These are phyloP conservation scores for Linnaemya tessellans DNA, from an alignment of 2,888 invertebrate species.

Conservation along the genomic window DNA sequence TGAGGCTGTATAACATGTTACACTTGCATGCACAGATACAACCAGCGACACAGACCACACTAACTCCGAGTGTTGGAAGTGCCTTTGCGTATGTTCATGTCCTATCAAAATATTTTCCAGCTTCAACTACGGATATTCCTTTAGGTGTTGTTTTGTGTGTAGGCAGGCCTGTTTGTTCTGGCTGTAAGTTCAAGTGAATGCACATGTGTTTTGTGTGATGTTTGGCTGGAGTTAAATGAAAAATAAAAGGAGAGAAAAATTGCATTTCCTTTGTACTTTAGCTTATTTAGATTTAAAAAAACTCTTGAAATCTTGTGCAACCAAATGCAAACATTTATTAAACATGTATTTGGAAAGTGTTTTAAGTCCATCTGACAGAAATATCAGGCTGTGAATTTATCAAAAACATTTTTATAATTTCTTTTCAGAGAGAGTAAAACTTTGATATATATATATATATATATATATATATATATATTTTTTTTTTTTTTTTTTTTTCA, in stretches of 20 bases:
- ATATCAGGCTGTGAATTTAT: background rate
- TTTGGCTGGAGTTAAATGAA: background rate
- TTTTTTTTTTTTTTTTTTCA: too few relatives aligned
- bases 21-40: slow-evolving; percentile 10
- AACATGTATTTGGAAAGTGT: background rate
- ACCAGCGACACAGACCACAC: slow-evolving; percentile 21
- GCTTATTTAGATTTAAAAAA: slow-evolving; percentile 1
- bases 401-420: too few relatives aligned
- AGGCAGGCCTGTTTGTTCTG: background rate
- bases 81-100: slow-evolving; percentile 44
- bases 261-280: slow-evolving; percentile 28
- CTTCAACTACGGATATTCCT: slow-evolving; percentile 57
- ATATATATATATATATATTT: too few relatives aligned
- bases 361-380: background rate
- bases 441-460: too few relatives aligned
- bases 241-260: slow-evolving; percentile 1
- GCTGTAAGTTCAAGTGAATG: background rate
- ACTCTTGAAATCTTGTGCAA: background rate
- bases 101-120: slow-evolving; percentile 46
- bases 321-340: background rate
- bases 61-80: slow-evolving; percentile 31
- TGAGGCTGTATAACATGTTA: slow-evolving; percentile 39
- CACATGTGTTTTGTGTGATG: slow-evolving; percentile 4
- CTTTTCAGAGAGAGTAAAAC: too few relatives aligned
- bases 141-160: slow-evolving; percentile 17